Base-by-base conservation (phyloP, 1,140 invertebrate genomes). In the Bombus huntii region DNA sequence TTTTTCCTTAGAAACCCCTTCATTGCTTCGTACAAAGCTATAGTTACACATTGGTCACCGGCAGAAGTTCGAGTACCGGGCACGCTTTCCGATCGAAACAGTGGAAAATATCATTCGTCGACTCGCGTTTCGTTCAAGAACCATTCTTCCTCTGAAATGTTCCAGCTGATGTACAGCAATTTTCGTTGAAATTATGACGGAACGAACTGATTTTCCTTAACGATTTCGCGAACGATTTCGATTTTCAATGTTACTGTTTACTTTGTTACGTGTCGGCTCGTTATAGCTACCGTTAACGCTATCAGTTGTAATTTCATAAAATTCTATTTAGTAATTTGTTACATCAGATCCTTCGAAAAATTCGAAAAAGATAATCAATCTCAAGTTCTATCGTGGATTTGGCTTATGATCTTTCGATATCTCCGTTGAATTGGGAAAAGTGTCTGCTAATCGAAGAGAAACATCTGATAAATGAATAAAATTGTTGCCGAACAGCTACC, bases 1-100 rank as follows among this genome's bases (percentile, higher is more conserved):
- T 68, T 68, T 70, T 70, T 42, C 75, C 81, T 83, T 83, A 83
- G 81, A 77, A 83, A 83, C 74, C 74, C 81, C 81, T 66, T 83
- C 34, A 70, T 83, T 77, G 81, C 81, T 34, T 57, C 74, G 81
- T 77, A 70, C 81, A 70, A 77, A 83, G 81, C 62, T 83, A 68
- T 77, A 42, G 81, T 83, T 83, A 83, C 81, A 42, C 66, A 22
- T 34, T 31, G 79, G 68, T 81, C 70, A 77, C 34, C 76, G 62
- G 22, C 5, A 76, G 42, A 66, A 42, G 71, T 75, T 39, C 71
- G 34, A 34, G 42, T 18, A 25, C 13, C 42, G 8, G 42, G 22
- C 25, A 44, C n/a, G 47, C 22, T 73, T 65, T 39, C 22, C 39
- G 59, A 75, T 76, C 59, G 59, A 39, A 25, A 75, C 39, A 4